These are phyloP conservation scores for Cryptomyrus ogoouensis DNA, from an alignment of 2,113 vertebrate genomes.

Conservation along the genomic window DNA sequence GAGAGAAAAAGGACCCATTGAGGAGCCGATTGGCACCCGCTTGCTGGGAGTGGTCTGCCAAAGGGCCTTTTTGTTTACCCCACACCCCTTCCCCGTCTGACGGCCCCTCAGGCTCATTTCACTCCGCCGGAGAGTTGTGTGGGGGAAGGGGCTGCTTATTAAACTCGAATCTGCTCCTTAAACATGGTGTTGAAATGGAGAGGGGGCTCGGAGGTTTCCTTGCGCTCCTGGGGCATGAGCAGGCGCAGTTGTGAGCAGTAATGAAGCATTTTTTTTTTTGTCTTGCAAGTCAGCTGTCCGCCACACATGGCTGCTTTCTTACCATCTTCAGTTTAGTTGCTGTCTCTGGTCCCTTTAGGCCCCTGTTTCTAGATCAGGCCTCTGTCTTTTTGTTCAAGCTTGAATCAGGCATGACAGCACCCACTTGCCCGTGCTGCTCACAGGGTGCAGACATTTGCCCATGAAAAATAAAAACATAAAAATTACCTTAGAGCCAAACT, in stretches of 20 bases:
- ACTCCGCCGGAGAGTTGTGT: background rate
- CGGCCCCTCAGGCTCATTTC: constrained; percentile 23
- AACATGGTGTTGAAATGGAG: background rate
- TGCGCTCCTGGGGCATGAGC: background rate
- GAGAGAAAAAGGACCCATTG: constrained; percentile 47
- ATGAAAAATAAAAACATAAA: background rate
- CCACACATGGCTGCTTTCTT: background rate
- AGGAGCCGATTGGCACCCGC: constrained; percentile 36
- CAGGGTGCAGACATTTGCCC: background rate
- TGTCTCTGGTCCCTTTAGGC: background rate
- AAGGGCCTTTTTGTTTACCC: constrained; percentile 46
- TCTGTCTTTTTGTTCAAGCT: background rate
- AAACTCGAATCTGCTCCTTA: constrained; percentile 27
- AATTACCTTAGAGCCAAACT: background rate
- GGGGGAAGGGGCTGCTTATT: background rate
- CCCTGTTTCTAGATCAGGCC: background rate
- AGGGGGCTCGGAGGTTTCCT: background rate
- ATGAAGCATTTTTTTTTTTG: constrained; percentile 22
- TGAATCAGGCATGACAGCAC: background rate
- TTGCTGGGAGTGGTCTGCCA: constrained; percentile 35
- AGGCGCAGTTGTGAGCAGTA: constrained; percentile 3
- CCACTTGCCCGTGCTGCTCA: background rate
- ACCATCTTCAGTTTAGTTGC: background rate
- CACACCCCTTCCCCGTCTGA: background rate
- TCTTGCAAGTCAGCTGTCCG: background rate